These are phyloP conservation scores for Caenorhabditis auriculariae DNA, from an alignment of 2,888 invertebrate genomes.

Conservation along the genomic window DNA sequence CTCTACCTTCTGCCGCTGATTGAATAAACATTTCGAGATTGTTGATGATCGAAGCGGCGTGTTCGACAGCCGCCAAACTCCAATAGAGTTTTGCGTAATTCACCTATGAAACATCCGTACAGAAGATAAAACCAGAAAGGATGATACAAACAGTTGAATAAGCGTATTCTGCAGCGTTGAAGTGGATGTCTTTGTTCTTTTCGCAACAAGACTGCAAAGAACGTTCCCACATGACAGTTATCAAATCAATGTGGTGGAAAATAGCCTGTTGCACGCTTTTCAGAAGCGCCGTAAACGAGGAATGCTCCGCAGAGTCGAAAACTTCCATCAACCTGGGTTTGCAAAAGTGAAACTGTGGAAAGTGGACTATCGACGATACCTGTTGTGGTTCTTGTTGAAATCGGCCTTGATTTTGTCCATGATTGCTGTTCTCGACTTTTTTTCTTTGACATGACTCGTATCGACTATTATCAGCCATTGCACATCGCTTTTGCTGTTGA, in stretches of 20 bases:
- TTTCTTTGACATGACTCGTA: conserved; percentile 50
- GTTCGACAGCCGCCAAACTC: conserved; percentile 46
- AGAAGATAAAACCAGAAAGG: no score
- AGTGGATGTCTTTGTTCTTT: conserved; percentile 11
- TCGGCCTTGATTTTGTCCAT: conserved; percentile 56
- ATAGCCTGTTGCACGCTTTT: conserved; percentile 30
- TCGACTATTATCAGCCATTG: conserved; percentile 61
- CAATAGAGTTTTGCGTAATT: conserved; percentile 40
- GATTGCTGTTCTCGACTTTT: conserved; percentile 47
- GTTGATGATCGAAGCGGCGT: conserved; percentile 38
- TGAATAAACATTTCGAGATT: conserved; percentile 43
- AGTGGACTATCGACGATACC: conserved; percentile 15
- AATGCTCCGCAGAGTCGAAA: conserved; percentile 41
- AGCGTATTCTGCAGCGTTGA: neutral
- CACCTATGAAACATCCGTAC: no score
- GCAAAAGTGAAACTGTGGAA: conserved; percentile 5
- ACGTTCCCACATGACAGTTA: conserved; percentile 41
- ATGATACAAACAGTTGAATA: neutral
- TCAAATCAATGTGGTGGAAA: conserved; percentile 31
- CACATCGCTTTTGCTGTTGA: conserved; percentile 37
- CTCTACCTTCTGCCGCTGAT: conserved; percentile 17
- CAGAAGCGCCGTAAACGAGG: conserved; percentile 28
- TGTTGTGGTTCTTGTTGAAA: conserved; percentile 41
- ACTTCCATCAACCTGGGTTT: conserved; percentile 33
- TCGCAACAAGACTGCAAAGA: conserved; percentile 16